Base-by-base conservation (phyloP, 2,888 invertebrate species). In the Lathronympha strigana region DNA sequence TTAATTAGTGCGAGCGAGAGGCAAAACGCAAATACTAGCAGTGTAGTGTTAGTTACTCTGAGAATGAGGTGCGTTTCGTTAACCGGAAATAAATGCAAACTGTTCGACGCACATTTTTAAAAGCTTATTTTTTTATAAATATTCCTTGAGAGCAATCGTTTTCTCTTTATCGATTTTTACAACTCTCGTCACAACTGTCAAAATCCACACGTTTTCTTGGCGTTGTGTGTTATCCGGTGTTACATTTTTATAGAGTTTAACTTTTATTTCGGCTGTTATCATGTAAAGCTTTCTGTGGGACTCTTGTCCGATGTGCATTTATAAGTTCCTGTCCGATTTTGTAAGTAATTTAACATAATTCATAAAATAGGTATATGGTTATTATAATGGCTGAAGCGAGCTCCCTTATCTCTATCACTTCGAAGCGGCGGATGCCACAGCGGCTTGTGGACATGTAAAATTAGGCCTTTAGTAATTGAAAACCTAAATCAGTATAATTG, bases 131-230 rank as follows among this genome's bases (percentile, higher is more conserved):
- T 4, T 13, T 2, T 38, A 8, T 19, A 28, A 1, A 25, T n/a
- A n/a, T 13, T 21, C 33, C 15, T n/a, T 38, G 25, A 55, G 28
- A 33, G 43, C 15, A 36, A 63, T 53, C 3, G 31, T 33, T 45
- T 31, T 17, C 28, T 31, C 53, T 64, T 53, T 64, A 64, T 64
- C 60, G 64, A 64, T 64, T 64, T 64, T 60, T 21, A 50, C 21
- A 40, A 43, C 43, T 38, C 49, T 47, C 57, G 54, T 61, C 66
- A 67, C 72, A 77, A 70, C 69, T 80, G 78, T 78, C 79, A 84
- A 82, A 84, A 78, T 79, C 80, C 85, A 88, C 90, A 90, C 91
- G 90, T 91, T 90, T 90, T 89, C 89, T 87, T 87, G 87, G 90
- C 91, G 88, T 90, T 90, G 86, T 89, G 88, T 89, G 86, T 84